phyloP scores from a whole-genome alignment of 1,140 invertebrate species.

The Drosophila pseudoananassae region DNA sequence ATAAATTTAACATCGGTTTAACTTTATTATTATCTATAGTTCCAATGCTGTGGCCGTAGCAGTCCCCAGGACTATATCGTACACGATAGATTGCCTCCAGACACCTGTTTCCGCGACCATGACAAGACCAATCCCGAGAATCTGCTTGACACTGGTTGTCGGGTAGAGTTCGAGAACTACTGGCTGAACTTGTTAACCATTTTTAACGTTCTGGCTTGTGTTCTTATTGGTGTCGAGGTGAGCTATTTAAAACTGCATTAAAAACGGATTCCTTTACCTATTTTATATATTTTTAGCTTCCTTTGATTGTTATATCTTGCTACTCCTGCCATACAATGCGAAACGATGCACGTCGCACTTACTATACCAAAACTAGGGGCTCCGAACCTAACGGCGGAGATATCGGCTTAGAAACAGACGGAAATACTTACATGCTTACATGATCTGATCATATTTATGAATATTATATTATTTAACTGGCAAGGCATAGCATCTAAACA shows the following conservation, averaged over 20 bases:
- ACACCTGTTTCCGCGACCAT: conserved; percentile 63
- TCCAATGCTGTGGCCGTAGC: conserved; percentile 85
- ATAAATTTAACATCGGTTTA: background rate
- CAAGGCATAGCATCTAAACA: no score
- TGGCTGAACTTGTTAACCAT: conserved; percentile 55
- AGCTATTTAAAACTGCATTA: background rate
- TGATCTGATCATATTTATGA: no score
- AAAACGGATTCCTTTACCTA: background rate
- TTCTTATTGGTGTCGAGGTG: conserved; percentile 71
- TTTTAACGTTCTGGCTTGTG: conserved; percentile 65
- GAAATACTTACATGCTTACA: no score
- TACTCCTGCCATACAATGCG: conserved; percentile 77
- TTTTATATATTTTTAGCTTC: conserved; percentile 43
- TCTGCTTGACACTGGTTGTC: conserved; percentile 68
- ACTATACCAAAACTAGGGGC: conserved; percentile 11
- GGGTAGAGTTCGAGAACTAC: conserved; percentile 73
- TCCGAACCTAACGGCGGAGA: no score
- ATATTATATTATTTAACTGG: no score
- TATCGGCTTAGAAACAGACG: no score
- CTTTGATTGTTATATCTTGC: conserved; percentile 63
- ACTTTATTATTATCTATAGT: conserved; percentile 59
- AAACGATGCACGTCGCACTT: conserved; percentile 70
- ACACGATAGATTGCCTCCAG: conserved; percentile 48
- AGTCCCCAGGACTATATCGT: conserved; percentile 74
- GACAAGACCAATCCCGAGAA: conserved; percentile 64